phyloP scores from a whole-genome alignment of 2,113 vertebrate species.

The Craseonycteris thonglongyai region DNA sequence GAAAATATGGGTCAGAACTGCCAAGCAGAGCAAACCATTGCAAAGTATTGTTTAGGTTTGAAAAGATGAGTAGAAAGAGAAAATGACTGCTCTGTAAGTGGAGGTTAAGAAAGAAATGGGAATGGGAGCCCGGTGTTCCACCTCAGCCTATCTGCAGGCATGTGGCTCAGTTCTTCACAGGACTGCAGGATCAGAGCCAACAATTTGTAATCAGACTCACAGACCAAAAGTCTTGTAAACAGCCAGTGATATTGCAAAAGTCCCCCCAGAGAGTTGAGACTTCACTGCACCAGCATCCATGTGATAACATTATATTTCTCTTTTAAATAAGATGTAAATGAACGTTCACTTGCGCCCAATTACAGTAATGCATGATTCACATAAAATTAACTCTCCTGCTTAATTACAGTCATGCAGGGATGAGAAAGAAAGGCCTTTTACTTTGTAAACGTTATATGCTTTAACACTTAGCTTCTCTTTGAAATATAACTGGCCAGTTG shows the following conservation, averaged over 20 bases:
- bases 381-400: slow-evolving; percentile 49
- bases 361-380: slow-evolving; percentile 46
- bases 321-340: slow-evolving; percentile 40
- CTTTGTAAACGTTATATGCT: background rate
- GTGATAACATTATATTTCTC: slow-evolving; percentile 33
- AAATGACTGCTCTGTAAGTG: background rate
- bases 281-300: background rate
- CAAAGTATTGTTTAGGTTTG: slow-evolving; percentile 18
- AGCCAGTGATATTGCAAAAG: background rate
- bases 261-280: background rate
- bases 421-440: background rate
- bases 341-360: slow-evolving; percentile 41
- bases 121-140: background rate
- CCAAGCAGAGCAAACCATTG: background rate
- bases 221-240: slow-evolving; percentile 9
- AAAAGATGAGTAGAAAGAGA: slow-evolving; percentile 16
- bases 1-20: slow-evolving; percentile 33
- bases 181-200: background rate
- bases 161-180: background rate
- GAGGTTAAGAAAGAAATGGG: background rate
- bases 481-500: rapidly evolving
- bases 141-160: background rate
- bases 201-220: background rate
- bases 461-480: background rate
- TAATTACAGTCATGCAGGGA: slow-evolving; percentile 23